Evolutionary conservation across 2,888 invertebrate species (phyloP).

Genomic region (Acheta domesticus): DNA sequence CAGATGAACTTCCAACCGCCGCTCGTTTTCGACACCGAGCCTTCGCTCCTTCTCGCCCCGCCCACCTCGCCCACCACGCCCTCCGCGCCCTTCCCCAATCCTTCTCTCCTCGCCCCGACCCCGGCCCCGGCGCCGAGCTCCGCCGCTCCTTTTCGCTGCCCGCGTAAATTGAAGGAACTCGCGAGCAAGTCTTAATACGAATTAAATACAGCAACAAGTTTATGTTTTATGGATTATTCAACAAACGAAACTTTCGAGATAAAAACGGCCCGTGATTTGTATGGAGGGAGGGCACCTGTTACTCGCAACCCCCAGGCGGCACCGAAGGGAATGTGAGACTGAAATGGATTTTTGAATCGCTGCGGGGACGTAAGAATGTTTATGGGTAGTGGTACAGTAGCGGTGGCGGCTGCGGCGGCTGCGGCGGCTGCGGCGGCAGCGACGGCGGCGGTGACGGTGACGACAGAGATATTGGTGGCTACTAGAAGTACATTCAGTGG

Average conservation of each 20-base stretch:
- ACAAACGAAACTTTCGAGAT: background rate
- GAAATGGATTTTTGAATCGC: constrained; percentile 1
- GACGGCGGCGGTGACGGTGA: no score
- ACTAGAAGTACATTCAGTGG: no score
- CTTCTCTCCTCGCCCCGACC: background rate
- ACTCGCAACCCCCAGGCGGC: background rate
- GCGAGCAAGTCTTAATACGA: background rate
- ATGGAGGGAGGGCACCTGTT: background rate
- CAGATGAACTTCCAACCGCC: background rate
- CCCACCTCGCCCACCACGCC: background rate
- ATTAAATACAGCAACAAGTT: background rate
- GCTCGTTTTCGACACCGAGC: background rate
- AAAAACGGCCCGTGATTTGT: background rate
- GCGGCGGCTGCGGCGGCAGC: no score
- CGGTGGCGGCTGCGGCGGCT: no score
- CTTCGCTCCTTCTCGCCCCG: background rate
- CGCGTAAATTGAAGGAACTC: background rate
- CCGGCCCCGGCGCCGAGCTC: background rate
- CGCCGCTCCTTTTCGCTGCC: background rate
- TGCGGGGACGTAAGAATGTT: background rate
- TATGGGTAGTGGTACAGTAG: background rate
- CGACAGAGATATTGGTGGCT: no score
- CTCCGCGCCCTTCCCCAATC: background rate
- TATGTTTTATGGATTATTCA: constrained; percentile 18
- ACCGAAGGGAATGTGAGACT: background rate